Evolutionary conservation across 1,140 invertebrate genomes (phyloP), one percentile per base, ranked within the genome.

Genomic region (Paraescarpia echinospica): DNA sequence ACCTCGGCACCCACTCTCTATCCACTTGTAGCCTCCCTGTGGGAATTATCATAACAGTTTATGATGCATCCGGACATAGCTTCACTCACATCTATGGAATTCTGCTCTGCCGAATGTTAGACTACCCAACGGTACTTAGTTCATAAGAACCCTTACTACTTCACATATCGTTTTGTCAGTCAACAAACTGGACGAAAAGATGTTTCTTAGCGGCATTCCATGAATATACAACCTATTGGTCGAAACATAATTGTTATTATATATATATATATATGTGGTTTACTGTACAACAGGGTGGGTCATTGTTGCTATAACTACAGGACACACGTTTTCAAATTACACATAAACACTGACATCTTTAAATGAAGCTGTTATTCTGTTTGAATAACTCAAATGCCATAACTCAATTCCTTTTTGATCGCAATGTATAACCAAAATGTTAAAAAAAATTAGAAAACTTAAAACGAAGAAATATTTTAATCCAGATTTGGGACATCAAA

Each of bases 41-140:
- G 59, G 59, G 59, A 77, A 77, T 77, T 77, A 31, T 77, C 27
- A 77, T 77, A 77, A 77, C 59, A 77, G 59, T 77, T 41, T 77
- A 77, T 27, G 59, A 77, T 31, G 59, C 14, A 31, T 77, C 48
- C 8, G 48, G 48, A 51, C 59, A 77, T 77, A 77, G 59, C 27
- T 18, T 90, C 35, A 93, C 34, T 93, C 33, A 89, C 41, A 92
- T 89, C 92, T 33, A 18, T 59, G 33, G 48, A 93, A 27, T 18
- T 91, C 93, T 91, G 92, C 59, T 59, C 91, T 33, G 51, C 93
- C 91, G n/a, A 92, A 93, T 93, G 33, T 22, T 33, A 48, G 31
- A 93, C 59, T 41, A 77, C 35, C 8, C 89, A 33, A 41, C 12
- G 9, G 22, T 77, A 6, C 22, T 77, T 77, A 14, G 27, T 31